Percentiles rank a stretch among this genome's conserved stretches.
These are phyloP conservation scores for Ochotona princeps DNA, from an alignment of 2,113 vertebrate genomes.

Conservation along the genomic window DNA sequence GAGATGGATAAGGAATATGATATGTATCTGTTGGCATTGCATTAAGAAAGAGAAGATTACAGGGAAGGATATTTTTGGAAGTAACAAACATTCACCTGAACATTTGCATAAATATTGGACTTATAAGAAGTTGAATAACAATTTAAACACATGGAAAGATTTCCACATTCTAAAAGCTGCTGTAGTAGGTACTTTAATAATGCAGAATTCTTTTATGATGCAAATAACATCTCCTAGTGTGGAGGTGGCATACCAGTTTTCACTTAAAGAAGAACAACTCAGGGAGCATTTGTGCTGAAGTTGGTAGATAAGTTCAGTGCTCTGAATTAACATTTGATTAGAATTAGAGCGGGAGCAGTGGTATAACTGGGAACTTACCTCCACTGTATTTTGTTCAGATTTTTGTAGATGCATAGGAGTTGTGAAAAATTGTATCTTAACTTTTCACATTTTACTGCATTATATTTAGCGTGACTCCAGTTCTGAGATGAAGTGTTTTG, in stretches of 20 bases:
- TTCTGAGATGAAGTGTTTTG: neutral
- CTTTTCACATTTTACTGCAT: neutral
- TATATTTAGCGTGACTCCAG: neutral
- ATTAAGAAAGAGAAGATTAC: neutral
- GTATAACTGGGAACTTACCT: neutral
- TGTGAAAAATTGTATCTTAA: slow-evolving; percentile 24
- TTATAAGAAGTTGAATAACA: neutral
- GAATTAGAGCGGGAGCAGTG: slow-evolving; percentile 38
- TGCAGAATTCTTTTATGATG: slow-evolving; percentile 26
- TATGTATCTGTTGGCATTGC: neutral
- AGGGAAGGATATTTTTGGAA: slow-evolving; percentile 35
- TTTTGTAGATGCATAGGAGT: neutral
- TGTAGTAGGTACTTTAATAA: slow-evolving; percentile 1
- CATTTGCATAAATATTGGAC: neutral
- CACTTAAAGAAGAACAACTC: neutral
- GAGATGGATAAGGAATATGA: neutral
- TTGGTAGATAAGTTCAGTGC: neutral
- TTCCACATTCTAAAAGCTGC: slow-evolving; percentile 1
- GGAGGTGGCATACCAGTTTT: neutral
- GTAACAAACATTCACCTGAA: neutral
- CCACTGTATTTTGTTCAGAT: neutral
- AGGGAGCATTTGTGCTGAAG: slow-evolving; percentile 5
- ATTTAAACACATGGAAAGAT: slow-evolving; percentile 25
- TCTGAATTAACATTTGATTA: slow-evolving; percentile 33
- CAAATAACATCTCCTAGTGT: slow-evolving; percentile 39